Evolutionary conservation across 2,797 vertebrate species (phyloP).

Genomic region (Arremon brunneinucha): DNA sequence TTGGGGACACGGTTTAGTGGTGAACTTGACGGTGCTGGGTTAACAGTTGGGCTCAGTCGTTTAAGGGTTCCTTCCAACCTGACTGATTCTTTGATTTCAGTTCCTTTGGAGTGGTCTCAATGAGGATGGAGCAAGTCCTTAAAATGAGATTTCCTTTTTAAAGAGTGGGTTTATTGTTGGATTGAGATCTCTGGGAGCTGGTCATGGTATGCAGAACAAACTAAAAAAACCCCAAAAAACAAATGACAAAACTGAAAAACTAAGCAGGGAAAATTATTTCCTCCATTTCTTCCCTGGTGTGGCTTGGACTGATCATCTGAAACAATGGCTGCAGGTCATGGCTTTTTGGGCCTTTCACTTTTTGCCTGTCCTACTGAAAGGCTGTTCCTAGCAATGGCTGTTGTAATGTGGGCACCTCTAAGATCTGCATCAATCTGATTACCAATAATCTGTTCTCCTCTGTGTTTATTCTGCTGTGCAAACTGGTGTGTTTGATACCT

Average conservation of each 20-base stretch:
- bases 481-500: neutral
- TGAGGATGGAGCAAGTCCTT: neutral
- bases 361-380: neutral
- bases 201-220: neutral
- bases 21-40: neutral
- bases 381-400: neutral
- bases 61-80: neutral
- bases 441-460: neutral
- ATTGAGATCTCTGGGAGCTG: neutral
- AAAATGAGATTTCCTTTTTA: neutral
- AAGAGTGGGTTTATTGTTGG: neutral
- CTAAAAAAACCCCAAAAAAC: fast-evolving
- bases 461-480: neutral
- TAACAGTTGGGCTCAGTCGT: neutral
- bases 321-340: neutral
- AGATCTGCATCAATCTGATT: neutral
- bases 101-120: neutral
- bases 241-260: neutral
- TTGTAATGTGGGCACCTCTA: neutral
- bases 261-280: neutral
- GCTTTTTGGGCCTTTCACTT: neutral
- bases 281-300: neutral
- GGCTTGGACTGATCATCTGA: neutral
- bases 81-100: neutral
- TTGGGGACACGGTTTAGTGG: neutral